These are phyloP conservation scores for Prionace glauca DNA, from an alignment of 2,797 vertebrate species.

Conservation along the genomic window DNA sequence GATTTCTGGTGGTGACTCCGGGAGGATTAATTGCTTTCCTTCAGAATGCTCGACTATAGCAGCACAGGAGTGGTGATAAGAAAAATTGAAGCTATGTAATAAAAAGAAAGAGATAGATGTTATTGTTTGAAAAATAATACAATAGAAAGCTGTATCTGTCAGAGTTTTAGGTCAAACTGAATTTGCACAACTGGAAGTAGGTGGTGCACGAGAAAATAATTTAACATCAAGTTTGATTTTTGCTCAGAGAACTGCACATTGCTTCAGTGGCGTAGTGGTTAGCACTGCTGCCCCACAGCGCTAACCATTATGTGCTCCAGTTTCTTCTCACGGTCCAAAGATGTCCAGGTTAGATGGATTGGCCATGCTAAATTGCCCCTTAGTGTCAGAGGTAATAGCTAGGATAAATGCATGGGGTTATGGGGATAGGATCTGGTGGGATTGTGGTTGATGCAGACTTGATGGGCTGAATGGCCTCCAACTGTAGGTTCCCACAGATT, in stretches of 20 bases:
- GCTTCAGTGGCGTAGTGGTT: not conserved
- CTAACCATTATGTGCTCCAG: no score
- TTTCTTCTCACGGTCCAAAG: no score
- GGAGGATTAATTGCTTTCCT: not conserved
- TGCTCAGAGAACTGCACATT: not conserved
- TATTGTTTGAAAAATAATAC: not conserved
- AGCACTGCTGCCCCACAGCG: no score
- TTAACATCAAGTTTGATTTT: not conserved
- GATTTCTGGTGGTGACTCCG: not conserved
- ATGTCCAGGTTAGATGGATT: no score
- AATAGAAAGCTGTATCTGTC: not conserved
- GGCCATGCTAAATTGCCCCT: no score
- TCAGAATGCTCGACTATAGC: not conserved
- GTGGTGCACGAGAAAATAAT: not conserved
- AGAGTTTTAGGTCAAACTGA: not conserved
- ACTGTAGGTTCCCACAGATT: no score
- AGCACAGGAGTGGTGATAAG: not conserved
- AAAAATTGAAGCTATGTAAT: not conserved
- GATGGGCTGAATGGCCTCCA: no score
- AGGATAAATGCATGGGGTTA: no score
- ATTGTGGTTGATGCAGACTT: no score
- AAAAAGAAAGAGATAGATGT: not conserved
- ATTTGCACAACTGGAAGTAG: not conserved
- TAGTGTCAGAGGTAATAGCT: no score
- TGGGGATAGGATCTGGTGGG: no score